A percentile compares a stretch with the other conserved stretches of the same genome.
These are phyloP conservation scores for Oegoconia quadripuncta DNA, from an alignment of 2,888 invertebrate genomes.

Conservation along the genomic window DNA sequence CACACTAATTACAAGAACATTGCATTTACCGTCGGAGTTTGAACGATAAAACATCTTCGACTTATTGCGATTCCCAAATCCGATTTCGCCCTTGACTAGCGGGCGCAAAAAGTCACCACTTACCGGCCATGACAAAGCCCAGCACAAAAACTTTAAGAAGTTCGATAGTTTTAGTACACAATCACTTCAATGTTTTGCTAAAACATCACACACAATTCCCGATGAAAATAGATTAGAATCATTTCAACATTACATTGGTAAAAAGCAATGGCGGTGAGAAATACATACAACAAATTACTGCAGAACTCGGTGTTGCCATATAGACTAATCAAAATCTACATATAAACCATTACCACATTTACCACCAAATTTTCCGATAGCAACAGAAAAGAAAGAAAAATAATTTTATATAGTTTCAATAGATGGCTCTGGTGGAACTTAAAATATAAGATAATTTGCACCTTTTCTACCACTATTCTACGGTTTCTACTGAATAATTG, in stretches of 20 bases:
- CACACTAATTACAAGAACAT: slow-evolving; percentile 77
- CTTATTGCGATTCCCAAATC: slow-evolving; percentile 77
- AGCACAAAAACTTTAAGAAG: slow-evolving; percentile 77
- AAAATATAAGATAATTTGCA: too few relatives aligned
- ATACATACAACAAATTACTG: slow-evolving; percentile 69
- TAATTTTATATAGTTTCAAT: too few relatives aligned
- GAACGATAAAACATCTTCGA: slow-evolving; percentile 80
- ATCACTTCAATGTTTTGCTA: slow-evolving; percentile 73
- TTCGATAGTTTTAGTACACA: slow-evolving; percentile 75
- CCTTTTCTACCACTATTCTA: too few relatives aligned
- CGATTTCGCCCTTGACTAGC: slow-evolving; percentile 79
- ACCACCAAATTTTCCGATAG: too few relatives aligned
- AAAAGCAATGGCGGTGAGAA: slow-evolving; percentile 79
- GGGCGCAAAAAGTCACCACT: slow-evolving; percentile 82
- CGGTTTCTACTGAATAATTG: too few relatives aligned
- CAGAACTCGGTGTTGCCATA: slow-evolving; percentile 63
- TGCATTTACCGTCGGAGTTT: slow-evolving; percentile 80
- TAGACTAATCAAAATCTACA: slow-evolving; percentile 34
- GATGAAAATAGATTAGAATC: slow-evolving; percentile 80
- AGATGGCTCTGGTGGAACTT: too few relatives aligned
- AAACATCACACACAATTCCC: slow-evolving; percentile 78
- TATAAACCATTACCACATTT: slow-evolving; percentile 1
- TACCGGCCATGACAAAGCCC: slow-evolving; percentile 90
- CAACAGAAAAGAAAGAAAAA: too few relatives aligned
- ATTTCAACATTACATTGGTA: slow-evolving; percentile 78